These are phyloP conservation scores for Novumbra hubbsi DNA, from an alignment of 2,797 vertebrate species.

Conservation along the genomic window DNA sequence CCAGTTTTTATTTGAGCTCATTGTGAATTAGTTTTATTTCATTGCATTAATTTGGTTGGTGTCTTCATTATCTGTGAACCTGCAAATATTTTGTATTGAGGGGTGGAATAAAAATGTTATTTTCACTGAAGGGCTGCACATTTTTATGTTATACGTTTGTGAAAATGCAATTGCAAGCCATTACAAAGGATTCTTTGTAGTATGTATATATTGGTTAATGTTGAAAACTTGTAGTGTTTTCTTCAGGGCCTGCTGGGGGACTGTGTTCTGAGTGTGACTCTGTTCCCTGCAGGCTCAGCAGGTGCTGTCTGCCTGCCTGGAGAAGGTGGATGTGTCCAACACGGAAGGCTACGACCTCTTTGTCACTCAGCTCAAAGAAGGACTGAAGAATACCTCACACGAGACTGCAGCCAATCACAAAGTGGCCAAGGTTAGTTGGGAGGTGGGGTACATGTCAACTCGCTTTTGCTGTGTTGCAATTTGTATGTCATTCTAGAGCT, in stretches of 20 bases:
- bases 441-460: background rate
- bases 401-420: constrained; percentile 99
- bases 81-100: too few species aligned
- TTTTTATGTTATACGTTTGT: background rate
- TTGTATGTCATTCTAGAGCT: too few species aligned
- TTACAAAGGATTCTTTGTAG: too few species aligned
- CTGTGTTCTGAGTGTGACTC: background rate
- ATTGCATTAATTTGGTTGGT: too few species aligned
- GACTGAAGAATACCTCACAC: constrained; percentile 98
- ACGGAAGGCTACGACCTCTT: constrained; percentile 96
- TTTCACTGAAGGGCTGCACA: too few species aligned
- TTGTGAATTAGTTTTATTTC: too few species aligned
- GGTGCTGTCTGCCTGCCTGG: constrained; percentile 91
- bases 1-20: too few species aligned
- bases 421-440: constrained; percentile 92
- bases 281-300: constrained; percentile 87
- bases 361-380: constrained; percentile 96
- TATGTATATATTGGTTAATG: background rate
- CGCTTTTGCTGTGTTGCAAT: background rate
- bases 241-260: too few species aligned
- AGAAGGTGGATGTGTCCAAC: constrained; percentile 95
- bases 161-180: background rate
- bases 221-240: background rate
- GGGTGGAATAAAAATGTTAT: too few species aligned
- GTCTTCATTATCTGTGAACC: too few species aligned